Evolutionary conservation across 2,797 vertebrate genomes (phyloP).

Genomic region (Vireo griseus): DNA sequence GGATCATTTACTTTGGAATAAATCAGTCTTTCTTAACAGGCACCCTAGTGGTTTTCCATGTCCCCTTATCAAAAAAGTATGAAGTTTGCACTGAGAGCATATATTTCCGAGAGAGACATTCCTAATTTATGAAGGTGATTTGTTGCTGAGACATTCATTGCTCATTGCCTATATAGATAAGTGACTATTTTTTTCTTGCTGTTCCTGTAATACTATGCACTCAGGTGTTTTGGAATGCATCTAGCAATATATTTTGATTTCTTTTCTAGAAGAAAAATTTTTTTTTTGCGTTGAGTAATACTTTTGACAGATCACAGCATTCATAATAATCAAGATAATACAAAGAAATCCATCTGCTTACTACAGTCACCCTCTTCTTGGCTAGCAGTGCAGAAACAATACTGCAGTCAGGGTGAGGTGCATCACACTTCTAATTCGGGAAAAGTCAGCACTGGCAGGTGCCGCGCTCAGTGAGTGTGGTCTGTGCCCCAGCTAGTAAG

Average conservation of each 20-base stretch:
- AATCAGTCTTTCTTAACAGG: background rate
- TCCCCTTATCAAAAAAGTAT: background rate
- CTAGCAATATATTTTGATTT: background rate
- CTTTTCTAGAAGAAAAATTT: background rate
- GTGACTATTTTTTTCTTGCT: background rate
- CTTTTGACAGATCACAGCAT: background rate
- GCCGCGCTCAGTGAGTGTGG: accelerated
- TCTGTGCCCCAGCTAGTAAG: background rate
- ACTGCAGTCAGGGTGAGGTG: background rate
- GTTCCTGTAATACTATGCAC: background rate
- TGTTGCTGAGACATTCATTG: background rate
- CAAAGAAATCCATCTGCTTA: background rate
- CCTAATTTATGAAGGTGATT: background rate
- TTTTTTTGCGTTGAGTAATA: background rate
- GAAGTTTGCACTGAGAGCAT: background rate
- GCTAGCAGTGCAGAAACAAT: background rate
- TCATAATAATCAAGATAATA: background rate
- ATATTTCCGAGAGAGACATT: background rate
- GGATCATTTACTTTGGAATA: background rate
- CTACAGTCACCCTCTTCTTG: background rate
- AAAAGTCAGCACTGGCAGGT: background rate
- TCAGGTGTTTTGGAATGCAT: background rate
- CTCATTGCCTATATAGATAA: background rate
- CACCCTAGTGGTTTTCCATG: background rate
- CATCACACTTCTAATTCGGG: background rate